Percentiles rank a stretch among this genome's conserved stretches.
Evolutionary conservation across 2,113 vertebrate species (phyloP).

Genomic region (Lepidothrix coronata): DNA sequence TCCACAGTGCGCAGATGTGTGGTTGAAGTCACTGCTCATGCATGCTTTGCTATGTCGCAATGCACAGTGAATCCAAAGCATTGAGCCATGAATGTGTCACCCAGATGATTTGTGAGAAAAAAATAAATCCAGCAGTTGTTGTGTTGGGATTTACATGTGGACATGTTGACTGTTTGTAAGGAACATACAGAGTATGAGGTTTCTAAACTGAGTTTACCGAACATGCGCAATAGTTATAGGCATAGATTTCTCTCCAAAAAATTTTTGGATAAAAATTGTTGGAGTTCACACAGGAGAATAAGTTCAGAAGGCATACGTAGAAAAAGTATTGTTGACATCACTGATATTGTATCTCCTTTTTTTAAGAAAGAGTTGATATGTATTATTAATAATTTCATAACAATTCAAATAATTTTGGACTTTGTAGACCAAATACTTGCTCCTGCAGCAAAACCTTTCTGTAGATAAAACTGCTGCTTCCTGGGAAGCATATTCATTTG

Average conservation of each 20-base stretch:
- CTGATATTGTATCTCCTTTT: not conserved
- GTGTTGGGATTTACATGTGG: not conserved
- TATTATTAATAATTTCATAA: not conserved
- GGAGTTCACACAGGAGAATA: not conserved
- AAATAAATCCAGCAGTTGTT: not conserved
- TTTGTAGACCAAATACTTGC: not conserved
- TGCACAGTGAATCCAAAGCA: not conserved
- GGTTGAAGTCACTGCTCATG: not conserved
- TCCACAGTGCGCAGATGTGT: not conserved
- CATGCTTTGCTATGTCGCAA: not conserved
- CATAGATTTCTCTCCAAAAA: not conserved
- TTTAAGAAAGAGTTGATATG: not conserved
- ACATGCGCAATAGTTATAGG: not conserved
- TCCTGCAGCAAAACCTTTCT: not conserved
- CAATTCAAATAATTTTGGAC: not conserved
- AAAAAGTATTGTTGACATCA: not conserved
- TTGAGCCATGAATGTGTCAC: constrained; percentile 12
- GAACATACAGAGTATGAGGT: not conserved
- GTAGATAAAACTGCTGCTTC: not conserved
- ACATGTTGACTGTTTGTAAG: not conserved
- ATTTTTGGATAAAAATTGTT: not conserved
- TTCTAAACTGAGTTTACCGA: not conserved
- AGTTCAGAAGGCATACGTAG: not conserved
- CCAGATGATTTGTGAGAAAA: constrained; percentile 9
- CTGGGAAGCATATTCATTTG: not conserved